These are phyloP conservation scores for Oppia nitens DNA, from an alignment of 1,140 invertebrate species.

Conservation along the genomic window DNA sequence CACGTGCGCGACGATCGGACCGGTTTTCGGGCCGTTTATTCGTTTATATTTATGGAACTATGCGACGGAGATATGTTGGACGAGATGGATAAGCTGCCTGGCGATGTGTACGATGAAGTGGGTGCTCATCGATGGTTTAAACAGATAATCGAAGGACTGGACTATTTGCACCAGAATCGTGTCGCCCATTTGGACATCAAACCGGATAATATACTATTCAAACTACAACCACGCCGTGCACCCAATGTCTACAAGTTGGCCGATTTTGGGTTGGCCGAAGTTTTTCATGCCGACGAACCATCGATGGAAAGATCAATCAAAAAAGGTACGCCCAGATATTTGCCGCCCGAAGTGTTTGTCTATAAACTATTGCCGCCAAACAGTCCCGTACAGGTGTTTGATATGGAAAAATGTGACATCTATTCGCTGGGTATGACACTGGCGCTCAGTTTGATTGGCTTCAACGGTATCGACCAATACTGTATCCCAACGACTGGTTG, in stretches of 20 bases:
- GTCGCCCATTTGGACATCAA: slow-evolving; percentile 84
- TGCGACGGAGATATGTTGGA: no score
- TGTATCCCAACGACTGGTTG: no score
- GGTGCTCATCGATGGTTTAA: slow-evolving; percentile 59
- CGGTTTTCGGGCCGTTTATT: no score
- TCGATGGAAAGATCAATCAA: slow-evolving; percentile 57
- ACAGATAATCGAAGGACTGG: slow-evolving; percentile 73
- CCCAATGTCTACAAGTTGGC: slow-evolving; percentile 79
- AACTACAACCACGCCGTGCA: slow-evolving; percentile 44
- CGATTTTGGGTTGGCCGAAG: slow-evolving; percentile 82
- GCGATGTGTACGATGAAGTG: no score
- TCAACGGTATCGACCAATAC: no score
- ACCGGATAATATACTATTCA: slow-evolving; percentile 80
- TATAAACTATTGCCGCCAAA: slow-evolving; percentile 56
- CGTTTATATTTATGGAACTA: no score
- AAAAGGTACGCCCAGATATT: slow-evolving; percentile 93
- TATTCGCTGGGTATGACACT: no score
- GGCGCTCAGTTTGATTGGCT: no score
- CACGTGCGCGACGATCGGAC: no score
- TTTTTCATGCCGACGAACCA: slow-evolving; percentile 66
- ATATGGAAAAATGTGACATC: no score
- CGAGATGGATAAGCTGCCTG: no score
- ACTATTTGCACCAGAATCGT: slow-evolving; percentile 66
- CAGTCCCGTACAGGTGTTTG: no score
- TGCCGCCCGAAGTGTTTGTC: slow-evolving; percentile 93